phyloP scores from a whole-genome alignment of 2,888 invertebrate species.

The Sarcophaga variegata region DNA sequence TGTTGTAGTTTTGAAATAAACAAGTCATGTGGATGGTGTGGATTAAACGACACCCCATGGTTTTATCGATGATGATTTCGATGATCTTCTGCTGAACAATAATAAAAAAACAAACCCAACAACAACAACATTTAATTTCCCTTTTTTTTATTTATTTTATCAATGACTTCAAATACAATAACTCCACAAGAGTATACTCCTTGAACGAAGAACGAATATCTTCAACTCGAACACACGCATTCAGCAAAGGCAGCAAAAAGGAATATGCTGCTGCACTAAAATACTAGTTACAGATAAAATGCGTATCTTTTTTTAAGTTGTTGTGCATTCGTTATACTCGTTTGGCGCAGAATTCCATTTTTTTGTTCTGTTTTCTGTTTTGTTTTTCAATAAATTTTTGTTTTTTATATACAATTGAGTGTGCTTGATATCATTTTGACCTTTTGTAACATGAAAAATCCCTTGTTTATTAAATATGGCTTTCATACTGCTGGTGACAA shows the following conservation, averaged over 20 bases:
- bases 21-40: constrained; percentile 59
- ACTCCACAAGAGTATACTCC: constrained; percentile 41
- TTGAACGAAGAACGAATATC: not conserved
- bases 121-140: constrained; percentile 45
- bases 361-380: constrained; percentile 3
- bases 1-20: constrained; percentile 42
- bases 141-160: constrained; percentile 8
- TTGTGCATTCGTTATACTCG: constrained; percentile 45
- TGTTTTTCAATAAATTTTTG: not conserved
- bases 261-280: constrained; percentile 27
- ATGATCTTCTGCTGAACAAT: constrained; percentile 57
- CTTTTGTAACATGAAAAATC: constrained; percentile 43
- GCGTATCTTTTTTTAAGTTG: constrained; percentile 36
- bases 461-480: not conserved
- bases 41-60: constrained; percentile 68
- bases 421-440: constrained; percentile 62
- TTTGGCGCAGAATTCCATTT: constrained; percentile 7
- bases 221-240: no score
- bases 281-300: constrained; percentile 53
- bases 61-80: constrained; percentile 68
- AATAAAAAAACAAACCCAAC: constrained; percentile 3
- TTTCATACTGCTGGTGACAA: constrained; percentile 53
- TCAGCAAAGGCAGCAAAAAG: not conserved
- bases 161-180: constrained; percentile 30
- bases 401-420: constrained; percentile 31